These are phyloP conservation scores for Colaptes auratus DNA, from an alignment of 2,113 vertebrate species.

Conservation along the genomic window DNA sequence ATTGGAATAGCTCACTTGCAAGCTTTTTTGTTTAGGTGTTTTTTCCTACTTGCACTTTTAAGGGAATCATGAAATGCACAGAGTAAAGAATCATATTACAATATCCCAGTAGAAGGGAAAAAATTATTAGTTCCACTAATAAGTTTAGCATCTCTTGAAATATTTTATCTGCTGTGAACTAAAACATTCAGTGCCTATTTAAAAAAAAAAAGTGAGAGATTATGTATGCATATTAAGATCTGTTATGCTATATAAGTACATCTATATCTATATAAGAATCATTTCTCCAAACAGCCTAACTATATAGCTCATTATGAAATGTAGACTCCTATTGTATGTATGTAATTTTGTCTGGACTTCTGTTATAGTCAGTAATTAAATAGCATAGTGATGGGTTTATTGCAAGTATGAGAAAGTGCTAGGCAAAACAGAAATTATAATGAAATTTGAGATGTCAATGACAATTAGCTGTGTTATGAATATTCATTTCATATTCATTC, in stretches of 20 bases:
- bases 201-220: background rate
- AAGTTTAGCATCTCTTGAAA: background rate
- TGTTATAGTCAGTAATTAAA: conserved; percentile 6
- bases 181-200: background rate
- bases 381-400: conserved; percentile 1
- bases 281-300: background rate
- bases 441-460: conserved; percentile 61
- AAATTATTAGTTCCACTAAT: background rate
- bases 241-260: background rate
- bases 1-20: conserved; percentile 22
- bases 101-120: background rate
- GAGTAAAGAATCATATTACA: background rate
- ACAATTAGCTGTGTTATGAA: conserved; percentile 63
- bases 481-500: conserved; percentile 58
- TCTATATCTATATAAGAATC: background rate
- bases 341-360: conserved; percentile 20
- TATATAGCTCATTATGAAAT: background rate
- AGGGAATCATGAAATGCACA: background rate
- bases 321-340: background rate
- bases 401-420: conserved; percentile 32
- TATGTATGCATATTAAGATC: background rate
- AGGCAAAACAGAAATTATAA: conserved; percentile 69
- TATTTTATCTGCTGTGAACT: conserved; percentile 22
- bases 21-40: background rate
- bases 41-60: conserved; percentile 15